Base-by-base conservation (phyloP, 2,113 vertebrate species). In the Mesocricetus auratus region DNA sequence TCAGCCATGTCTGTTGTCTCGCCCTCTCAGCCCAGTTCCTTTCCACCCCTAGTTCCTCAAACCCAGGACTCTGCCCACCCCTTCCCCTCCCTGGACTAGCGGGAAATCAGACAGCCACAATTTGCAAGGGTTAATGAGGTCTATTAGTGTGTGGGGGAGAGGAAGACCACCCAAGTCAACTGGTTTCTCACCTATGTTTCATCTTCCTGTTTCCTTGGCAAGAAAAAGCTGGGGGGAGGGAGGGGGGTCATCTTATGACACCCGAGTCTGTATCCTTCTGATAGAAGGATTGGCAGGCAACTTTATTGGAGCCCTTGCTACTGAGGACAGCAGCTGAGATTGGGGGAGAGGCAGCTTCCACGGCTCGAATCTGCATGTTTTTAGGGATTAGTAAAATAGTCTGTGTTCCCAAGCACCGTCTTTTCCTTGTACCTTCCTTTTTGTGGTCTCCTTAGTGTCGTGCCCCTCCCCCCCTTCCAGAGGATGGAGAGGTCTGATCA, bases 401-500 rank as follows among this genome's bases (percentile, higher is more conserved):
- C 62, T 62, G 42, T 47, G 60, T 86, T 33, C 36, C 53, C 69
- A 79, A 71, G 86, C 19, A 83, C 36, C 39, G 73, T 74, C 66
- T 71, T 90, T 29, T 86, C 36, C 29, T 73, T 60, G 45, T 64
- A 68, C n/a, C 39, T 26, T 90, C 62, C 7, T 5, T 39, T 86
- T 69, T 29, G 73, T 53, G 89, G 39, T 66, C 91, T 92, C 64
- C 87, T 93, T 69, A 24, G 7, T n/a, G n/a, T n/a, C n/a, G n/a
- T n/a, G n/a, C n/a, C n/a, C n/a, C n/a, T 93, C 92, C 58, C 45
- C 79, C 83, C 90, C 64, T 88, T 86, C 62, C 86, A 92, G 93
- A 69, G 53, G n/a, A 31, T 45, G 39, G 39, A 86, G 53, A 89
- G 26, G 71, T n/a, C n/a, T 42, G 10, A 21, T 78, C 71, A 74